Conservation (phyloP, 2,888 invertebrate genomes). For the Bellardia bayeri region DNA sequence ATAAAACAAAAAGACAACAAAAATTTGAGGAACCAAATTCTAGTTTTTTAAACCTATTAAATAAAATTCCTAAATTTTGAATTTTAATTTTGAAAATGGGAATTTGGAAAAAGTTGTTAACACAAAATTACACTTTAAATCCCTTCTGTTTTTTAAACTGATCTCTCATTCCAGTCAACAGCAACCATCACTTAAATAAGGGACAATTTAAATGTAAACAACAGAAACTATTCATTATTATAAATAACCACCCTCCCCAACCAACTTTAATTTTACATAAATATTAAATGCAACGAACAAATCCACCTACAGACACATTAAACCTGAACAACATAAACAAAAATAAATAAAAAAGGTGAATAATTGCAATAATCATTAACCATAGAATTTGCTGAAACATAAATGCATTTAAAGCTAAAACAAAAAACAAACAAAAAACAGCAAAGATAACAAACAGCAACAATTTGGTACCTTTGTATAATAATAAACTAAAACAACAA, state of each 20-base stretch:
- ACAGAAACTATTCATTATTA: slow-evolving; percentile 19
- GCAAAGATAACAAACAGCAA: slow-evolving; percentile 49
- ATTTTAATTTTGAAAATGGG: too few relatives aligned
- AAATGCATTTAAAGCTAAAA: slow-evolving; percentile 54
- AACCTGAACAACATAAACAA: background rate
- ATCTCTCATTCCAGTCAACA: slow-evolving; percentile 4
- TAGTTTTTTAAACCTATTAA: too few relatives aligned
- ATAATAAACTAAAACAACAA: slow-evolving; percentile 76
- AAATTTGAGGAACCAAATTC: too few relatives aligned
- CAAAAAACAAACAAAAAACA: background rate
- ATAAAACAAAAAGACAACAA: too few relatives aligned
- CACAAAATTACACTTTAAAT: background rate
- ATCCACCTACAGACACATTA: slow-evolving; percentile 32
- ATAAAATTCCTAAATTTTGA: too few relatives aligned
- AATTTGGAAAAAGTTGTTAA: too few relatives aligned
- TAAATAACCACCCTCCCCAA: background rate
- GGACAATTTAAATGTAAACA: slow-evolving; percentile 61
- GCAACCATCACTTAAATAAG: slow-evolving; percentile 37
- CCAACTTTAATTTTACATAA: background rate
- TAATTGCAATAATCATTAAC: slow-evolving; percentile 70
- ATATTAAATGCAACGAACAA: slow-evolving; percentile 3
- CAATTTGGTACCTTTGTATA: slow-evolving; percentile 36
- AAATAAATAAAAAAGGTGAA: slow-evolving; percentile 39
- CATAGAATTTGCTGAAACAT: slow-evolving; percentile 63
- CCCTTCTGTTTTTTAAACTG: background rate